phyloP scores from a whole-genome alignment of 1,140 invertebrate genomes.

The Palaemon carinicauda region DNA sequence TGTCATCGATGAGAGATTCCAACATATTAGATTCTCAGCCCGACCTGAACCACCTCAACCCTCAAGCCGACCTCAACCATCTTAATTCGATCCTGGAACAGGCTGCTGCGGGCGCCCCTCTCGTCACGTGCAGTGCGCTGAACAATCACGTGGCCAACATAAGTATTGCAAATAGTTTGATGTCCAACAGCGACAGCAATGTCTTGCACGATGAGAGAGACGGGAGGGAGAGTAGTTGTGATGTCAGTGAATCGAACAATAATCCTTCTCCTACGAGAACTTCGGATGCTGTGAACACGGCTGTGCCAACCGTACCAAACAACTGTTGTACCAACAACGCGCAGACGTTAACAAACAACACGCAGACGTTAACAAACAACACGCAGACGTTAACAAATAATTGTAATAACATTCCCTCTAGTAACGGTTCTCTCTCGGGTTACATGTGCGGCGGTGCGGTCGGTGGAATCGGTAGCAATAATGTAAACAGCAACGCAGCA shows the following conservation, averaged over 20 bases:
- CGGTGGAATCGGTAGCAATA: conserved; percentile 30
- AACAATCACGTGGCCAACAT: conserved; percentile 56
- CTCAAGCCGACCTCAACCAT: background rate
- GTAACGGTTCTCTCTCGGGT: conserved; percentile 11
- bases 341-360: background rate
- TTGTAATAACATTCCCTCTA: background rate
- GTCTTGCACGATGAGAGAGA: conserved; percentile 39
- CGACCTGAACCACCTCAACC: background rate
- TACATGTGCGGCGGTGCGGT: conserved; percentile 40
- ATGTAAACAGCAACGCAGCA: background rate
- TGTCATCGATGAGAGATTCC: conserved; percentile 47
- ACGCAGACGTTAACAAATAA: background rate
- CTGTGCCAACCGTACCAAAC: background rate
- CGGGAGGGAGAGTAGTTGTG: conserved; percentile 33
- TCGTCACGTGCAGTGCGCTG: conserved; percentile 40
- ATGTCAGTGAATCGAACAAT: conserved; percentile 3
- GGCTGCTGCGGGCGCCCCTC: background rate
- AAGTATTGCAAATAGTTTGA: conserved; percentile 54
- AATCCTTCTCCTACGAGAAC: conserved; percentile 12
- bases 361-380: background rate
- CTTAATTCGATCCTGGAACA: background rate
- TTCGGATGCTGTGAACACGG: background rate
- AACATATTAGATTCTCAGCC: conserved; percentile 48
- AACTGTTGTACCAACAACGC: background rate
- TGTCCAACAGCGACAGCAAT: conserved; percentile 53